These are phyloP conservation scores for Brachyistius frenatus DNA, from an alignment of 2,113 vertebrate species.

Conservation along the genomic window DNA sequence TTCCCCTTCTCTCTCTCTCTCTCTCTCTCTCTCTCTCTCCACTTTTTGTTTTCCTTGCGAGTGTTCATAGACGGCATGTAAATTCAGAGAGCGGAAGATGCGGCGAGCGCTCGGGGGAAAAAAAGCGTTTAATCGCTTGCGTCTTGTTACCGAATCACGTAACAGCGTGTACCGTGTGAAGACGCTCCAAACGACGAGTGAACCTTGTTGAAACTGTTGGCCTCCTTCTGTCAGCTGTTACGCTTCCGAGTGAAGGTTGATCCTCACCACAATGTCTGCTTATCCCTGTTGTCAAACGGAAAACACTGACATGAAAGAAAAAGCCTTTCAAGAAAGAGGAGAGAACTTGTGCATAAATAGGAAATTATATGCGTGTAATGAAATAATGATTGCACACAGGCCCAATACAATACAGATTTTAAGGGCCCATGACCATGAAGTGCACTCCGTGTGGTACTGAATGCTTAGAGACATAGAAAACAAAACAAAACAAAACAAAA, in stretches of 20 bases:
- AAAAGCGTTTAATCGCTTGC: slow-evolving; percentile 55
- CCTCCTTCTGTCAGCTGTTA: slow-evolving; percentile 40
- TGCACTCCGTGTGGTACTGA: background rate
- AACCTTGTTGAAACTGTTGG: slow-evolving; percentile 39
- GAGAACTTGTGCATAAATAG: background rate
- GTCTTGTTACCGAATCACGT: slow-evolving; percentile 59
- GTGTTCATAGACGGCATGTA: slow-evolving; percentile 76
- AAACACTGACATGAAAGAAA: background rate
- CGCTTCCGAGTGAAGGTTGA: slow-evolving; percentile 29
- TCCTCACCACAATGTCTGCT: background rate
- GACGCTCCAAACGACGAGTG: slow-evolving; percentile 40
- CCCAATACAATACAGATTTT: too few relatives aligned
- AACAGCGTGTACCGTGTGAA: slow-evolving; percentile 53
- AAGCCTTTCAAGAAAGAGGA: background rate
- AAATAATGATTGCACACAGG: too few relatives aligned
- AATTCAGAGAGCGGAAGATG: slow-evolving; percentile 74
- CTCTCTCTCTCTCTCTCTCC: slow-evolving; percentile 33
- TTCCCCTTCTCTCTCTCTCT: slow-evolving; percentile 32
- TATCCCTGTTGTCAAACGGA: slow-evolving; percentile 20
- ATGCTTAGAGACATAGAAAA: background rate
- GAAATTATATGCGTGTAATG: background rate
- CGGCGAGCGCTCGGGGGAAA: slow-evolving; percentile 57
- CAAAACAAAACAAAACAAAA: background rate
- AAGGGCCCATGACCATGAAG: background rate
- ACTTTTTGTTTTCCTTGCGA: slow-evolving; percentile 66